phyloP scores from a whole-genome alignment of 1,140 invertebrate genomes.

The Tetragnatha versicolor region DNA sequence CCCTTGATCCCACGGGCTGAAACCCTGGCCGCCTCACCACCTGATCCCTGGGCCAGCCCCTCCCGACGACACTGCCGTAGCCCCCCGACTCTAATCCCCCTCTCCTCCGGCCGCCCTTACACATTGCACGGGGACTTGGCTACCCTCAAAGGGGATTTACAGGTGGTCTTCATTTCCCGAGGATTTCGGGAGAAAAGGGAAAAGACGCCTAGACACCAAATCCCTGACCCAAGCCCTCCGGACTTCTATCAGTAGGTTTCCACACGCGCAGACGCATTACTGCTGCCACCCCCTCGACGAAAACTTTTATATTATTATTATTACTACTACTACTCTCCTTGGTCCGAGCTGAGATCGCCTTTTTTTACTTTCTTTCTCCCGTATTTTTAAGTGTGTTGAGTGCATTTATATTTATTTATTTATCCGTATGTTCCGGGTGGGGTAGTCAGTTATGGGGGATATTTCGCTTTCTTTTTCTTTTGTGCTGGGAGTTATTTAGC shows the following conservation, averaged over 20 bases:
- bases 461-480: slow-evolving; percentile 32
- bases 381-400: not conserved
- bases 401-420: slow-evolving; percentile 40
- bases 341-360: not conserved
- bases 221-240: slow-evolving; percentile 36
- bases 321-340: not conserved
- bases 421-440: slow-evolving; percentile 45
- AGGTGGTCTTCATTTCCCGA: slow-evolving; percentile 55
- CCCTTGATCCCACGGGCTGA: too few species aligned
- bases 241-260: slow-evolving; percentile 37
- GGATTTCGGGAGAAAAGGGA: slow-evolving; percentile 49
- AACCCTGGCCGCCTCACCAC: slow-evolving; percentile 43
- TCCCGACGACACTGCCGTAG: not conserved
- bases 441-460: slow-evolving; percentile 46
- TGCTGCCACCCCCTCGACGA: not conserved
- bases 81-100: slow-evolving; percentile 25
- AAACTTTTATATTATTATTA: not conserved
- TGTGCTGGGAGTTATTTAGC: slow-evolving; percentile 35
- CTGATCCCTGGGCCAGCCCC: slow-evolving; percentile 24
- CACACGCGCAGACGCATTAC: slow-evolving; percentile 29
- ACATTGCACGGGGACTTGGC: slow-evolving; percentile 55
- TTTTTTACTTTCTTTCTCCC: not conserved
- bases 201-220: slow-evolving; percentile 35
- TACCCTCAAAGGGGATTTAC: slow-evolving; percentile 55
- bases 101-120: slow-evolving; percentile 24